phyloP scores from a whole-genome alignment of 2,888 invertebrate genomes.

The Scaptomyza reducta region DNA sequence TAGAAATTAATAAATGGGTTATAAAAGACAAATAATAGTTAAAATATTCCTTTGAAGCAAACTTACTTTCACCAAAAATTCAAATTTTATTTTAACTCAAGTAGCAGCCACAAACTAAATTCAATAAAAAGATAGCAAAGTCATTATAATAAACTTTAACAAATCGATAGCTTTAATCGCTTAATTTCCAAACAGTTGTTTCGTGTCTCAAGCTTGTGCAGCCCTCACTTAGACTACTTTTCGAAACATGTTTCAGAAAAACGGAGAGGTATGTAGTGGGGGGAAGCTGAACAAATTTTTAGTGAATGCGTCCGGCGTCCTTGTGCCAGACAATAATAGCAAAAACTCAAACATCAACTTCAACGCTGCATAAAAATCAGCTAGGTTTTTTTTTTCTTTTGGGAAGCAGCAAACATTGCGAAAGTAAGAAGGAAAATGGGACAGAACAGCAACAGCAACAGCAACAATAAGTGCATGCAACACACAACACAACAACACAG shows the following conservation, averaged over 20 bases:
- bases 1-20: too few relatives aligned
- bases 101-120: neutral
- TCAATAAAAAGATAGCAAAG: slow-evolving; percentile 4
- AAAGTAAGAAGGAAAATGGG: slow-evolving; percentile 23
- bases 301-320: slow-evolving; percentile 61
- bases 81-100: too few relatives aligned
- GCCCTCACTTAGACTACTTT: slow-evolving; percentile 5
- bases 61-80: too few relatives aligned
- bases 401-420: slow-evolving; percentile 24
- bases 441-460: slow-evolving; percentile 31
- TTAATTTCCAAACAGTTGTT: slow-evolving; percentile 17
- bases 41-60: too few relatives aligned
- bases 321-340: slow-evolving; percentile 61
- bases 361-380: slow-evolving; percentile 67
- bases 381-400: slow-evolving; percentile 2
- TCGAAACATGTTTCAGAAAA: neutral
- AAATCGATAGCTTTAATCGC: slow-evolving; percentile 47
- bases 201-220: slow-evolving; percentile 7
- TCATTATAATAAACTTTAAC: slow-evolving; percentile 18
- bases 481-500: slow-evolving; percentile 16
- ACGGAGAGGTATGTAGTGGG: neutral
- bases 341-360: slow-evolving; percentile 70
- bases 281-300: slow-evolving; percentile 31
- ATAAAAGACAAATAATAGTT: too few relatives aligned
- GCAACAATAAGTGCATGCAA: slow-evolving; percentile 33